Evolutionary conservation across 2,888 invertebrate genomes (phyloP).

Genomic region (Polydrusus tereticollis): DNA sequence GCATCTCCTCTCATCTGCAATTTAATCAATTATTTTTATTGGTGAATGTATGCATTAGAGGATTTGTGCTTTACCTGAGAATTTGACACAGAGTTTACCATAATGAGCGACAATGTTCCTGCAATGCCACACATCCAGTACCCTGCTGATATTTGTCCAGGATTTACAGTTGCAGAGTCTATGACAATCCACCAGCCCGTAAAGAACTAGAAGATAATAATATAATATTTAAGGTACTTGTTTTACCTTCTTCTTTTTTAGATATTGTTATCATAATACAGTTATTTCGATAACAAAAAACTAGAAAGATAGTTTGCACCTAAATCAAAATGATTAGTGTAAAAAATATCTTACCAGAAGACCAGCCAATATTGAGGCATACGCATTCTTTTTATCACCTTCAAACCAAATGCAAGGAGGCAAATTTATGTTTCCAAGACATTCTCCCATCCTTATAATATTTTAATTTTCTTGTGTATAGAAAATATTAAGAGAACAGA

Average conservation of each 20-base stretch:
- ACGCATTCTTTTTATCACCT: slow-evolving; percentile 86
- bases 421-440: slow-evolving; percentile 80
- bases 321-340: too few relatives aligned
- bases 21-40: neutral
- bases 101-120: slow-evolving; percentile 93
- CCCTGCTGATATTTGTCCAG: slow-evolving; percentile 77
- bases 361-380: slow-evolving; percentile 89
- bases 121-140: slow-evolving; percentile 96
- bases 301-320: too few relatives aligned
- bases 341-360: slow-evolving; percentile 87
- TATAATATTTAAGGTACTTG: too few relatives aligned
- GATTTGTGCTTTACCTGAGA: slow-evolving; percentile 82
- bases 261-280: too few relatives aligned
- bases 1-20: slow-evolving; percentile 81
- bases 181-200: slow-evolving; percentile 99
- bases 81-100: slow-evolving; percentile 98
- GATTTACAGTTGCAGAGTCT: slow-evolving; percentile 88
- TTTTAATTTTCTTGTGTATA: too few relatives aligned
- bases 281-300: neutral
- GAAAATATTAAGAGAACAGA: too few relatives aligned
- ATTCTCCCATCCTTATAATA: slow-evolving; percentile 61
- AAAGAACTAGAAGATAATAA: slow-evolving; percentile 81
- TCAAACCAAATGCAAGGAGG: slow-evolving; percentile 88
- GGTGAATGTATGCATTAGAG: neutral
- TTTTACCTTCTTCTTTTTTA: too few relatives aligned